phyloP scores from a whole-genome alignment of 2,888 invertebrate species.

The Dermolepida albohirtum region DNA sequence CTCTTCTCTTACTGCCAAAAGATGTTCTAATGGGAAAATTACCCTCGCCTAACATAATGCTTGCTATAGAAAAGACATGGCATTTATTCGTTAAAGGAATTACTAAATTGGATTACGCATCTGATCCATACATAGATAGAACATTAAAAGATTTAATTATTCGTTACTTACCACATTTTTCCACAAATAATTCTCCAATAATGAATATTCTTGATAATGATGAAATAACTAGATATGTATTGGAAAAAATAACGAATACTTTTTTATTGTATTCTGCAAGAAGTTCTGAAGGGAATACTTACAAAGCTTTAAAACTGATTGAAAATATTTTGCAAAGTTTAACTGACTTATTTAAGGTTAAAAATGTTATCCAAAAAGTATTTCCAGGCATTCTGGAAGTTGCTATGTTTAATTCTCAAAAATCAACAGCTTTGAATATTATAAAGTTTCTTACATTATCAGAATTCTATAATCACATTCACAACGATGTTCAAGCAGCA shows the following conservation, averaged over 20 bases:
- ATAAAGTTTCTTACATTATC: constrained; percentile 55
- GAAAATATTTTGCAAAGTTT: constrained; percentile 54
- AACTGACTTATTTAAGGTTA: constrained; percentile 49
- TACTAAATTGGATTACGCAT: constrained; percentile 64
- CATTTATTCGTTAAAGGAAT: constrained; percentile 68
- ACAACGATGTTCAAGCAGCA: constrained; percentile 54
- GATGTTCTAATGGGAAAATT: constrained; percentile 66
- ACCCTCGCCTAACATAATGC: constrained; percentile 62
- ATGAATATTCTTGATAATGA: constrained; percentile 55
- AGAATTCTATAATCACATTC: constrained; percentile 52
- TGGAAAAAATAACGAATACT: constrained; percentile 57
- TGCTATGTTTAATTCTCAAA: constrained; percentile 59
- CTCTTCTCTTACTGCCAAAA: constrained; percentile 67
- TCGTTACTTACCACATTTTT: constrained; percentile 59
- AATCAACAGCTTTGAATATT: constrained; percentile 55
- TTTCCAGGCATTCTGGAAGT: constrained; percentile 58
- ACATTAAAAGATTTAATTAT: constrained; percentile 66
- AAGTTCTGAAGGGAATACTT: constrained; percentile 56
- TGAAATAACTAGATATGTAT: constrained; percentile 52
- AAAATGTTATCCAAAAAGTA: constrained; percentile 53
- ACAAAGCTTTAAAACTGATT: constrained; percentile 58
- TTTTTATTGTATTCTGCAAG: constrained; percentile 58
- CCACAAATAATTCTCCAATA: constrained; percentile 57
- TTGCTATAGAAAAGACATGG: constrained; percentile 67
- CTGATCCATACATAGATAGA: constrained; percentile 66